Evolutionary conservation across 2,797 vertebrate genomes (phyloP), one percentile per base, ranked within the genome.

Genomic region (Sarcoramphus papa): DNA sequence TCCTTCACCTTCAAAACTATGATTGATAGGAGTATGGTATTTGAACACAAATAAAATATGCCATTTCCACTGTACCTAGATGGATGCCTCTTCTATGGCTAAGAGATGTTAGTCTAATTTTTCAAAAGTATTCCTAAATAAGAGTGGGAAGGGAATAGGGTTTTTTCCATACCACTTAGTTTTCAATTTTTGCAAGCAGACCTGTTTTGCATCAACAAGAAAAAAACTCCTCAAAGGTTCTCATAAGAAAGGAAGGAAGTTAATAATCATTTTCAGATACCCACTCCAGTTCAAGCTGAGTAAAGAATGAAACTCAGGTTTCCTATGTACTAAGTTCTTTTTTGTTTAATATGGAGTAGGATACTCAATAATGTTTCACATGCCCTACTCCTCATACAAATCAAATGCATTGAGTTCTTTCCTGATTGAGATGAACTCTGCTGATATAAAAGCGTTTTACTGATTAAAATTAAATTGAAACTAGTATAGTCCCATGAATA

Each of bases 131-230:
- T 37, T 64, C 22, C 12, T 75, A 78, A 78, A 43, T n/a, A 43
- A 33, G 33, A 14, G 19, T 40, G 17, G 7, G 4, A 81, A 67
- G 2, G 2, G 5, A 87, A 56, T 13, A 63, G 4, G 13, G 0
- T 0, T 40, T 72, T 37, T 73, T 53, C 23, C 14, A 51, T 30
- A 35, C 12, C 19, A 53, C 10, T 50, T 54, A 20, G 3, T 24
- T 92, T 90, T 80, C 37, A 69, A 35, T 17, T 85, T 92, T 59
- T 68, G 2, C 25, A 59, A 54, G 14, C 6, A 75, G 21, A 21
- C 6, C 3, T 14, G 7, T 5, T 70, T 77, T 63, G 12, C 21
- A 40, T 48, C 12, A 60, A 51, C 6, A 69, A 48, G 25, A 68
- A 86, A 77, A 80, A 43, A 24, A 1, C 2, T 13, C 64, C 30